Conservation (phyloP, 2,113 vertebrate species). For the Platysteira castanea region DNA sequence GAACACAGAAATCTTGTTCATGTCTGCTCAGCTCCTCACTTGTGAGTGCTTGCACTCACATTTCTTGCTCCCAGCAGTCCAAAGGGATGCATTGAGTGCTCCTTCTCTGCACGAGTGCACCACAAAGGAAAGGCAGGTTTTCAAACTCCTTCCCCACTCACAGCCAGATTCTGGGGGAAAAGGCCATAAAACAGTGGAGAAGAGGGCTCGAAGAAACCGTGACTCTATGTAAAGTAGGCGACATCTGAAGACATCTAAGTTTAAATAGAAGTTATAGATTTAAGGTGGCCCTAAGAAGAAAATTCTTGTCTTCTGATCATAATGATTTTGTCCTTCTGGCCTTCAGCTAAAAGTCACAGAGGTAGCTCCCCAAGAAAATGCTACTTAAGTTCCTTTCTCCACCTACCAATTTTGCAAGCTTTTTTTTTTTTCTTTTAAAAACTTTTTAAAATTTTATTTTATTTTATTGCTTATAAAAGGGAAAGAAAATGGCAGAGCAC, state of each 20-base stretch:
- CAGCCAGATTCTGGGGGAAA: background rate
- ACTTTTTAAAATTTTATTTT: too few relatives aligned
- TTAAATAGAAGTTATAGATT: background rate
- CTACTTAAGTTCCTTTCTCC: background rate
- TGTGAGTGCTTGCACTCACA: background rate
- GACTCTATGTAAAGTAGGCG: background rate
- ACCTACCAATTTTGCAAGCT: background rate
- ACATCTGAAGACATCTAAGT: background rate
- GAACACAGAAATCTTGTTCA: background rate
- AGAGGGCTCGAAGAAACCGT: background rate
- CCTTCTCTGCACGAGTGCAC: background rate
- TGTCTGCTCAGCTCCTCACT: background rate
- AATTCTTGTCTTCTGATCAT: background rate
- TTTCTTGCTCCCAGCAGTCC: background rate
- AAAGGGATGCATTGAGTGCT: background rate
- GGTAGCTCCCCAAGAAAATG: background rate
- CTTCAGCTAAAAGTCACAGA: background rate
- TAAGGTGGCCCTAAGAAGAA: background rate
- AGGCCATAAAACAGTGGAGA: background rate
- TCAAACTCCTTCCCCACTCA: background rate
- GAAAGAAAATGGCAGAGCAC: background rate
- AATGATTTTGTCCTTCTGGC: background rate
- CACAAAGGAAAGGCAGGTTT: background rate
- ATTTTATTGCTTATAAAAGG: background rate
- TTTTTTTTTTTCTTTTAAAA: background rate